Base-by-base conservation (phyloP, 2,888 invertebrate species). In the Corythucha ciliata region DNA sequence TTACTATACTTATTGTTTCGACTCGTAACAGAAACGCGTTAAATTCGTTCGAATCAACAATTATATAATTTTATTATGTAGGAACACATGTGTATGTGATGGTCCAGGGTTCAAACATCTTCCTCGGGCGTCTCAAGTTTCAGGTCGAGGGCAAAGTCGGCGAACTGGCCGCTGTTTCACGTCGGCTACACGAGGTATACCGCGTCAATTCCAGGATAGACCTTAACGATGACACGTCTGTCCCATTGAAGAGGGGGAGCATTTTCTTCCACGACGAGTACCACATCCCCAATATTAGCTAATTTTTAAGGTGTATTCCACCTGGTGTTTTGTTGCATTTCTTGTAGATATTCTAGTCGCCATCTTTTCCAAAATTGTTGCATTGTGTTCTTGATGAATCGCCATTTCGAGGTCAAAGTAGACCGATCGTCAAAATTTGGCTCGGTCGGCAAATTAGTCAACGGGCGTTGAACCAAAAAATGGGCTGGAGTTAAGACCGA, bases 211-310 rank as follows among this genome's bases (percentile, higher is more conserved):
- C 47, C 47, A 2, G 36, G 47, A 20, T 16, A 7, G 2, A 47
- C 36, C 7, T 47, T 26, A 12, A 5, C 3, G n/a, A 46, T 46
- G 6, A 32, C 12, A 6, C 46, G 33, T 34, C 32, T 33, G 4
- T 32, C 36, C 47, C 47, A 47, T 25, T 7, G 25, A 16, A 47
- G 22, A 22, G 47, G 36, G n/a, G 47, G 47, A 10, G 25, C 20
- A 26, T 47, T 20, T 10, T 47, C 47, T n/a, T 34, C 36, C 7
- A 2, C 8, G n/a, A 47, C 18, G 12, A 47, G 16, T 10, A 47
- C 45, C 20, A 45, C 47, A n/a, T 47, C 47, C 2, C 47, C 36
- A 2, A 47, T 14, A 20, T 16, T 10, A 24, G 47, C 36, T 4
- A 27, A 37, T 2, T 27, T 6, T 14, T 34, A 24, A n/a, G 25